These are phyloP conservation scores for Collichthys lucidus DNA, from an alignment of 2,113 vertebrate genomes.

Conservation along the genomic window DNA sequence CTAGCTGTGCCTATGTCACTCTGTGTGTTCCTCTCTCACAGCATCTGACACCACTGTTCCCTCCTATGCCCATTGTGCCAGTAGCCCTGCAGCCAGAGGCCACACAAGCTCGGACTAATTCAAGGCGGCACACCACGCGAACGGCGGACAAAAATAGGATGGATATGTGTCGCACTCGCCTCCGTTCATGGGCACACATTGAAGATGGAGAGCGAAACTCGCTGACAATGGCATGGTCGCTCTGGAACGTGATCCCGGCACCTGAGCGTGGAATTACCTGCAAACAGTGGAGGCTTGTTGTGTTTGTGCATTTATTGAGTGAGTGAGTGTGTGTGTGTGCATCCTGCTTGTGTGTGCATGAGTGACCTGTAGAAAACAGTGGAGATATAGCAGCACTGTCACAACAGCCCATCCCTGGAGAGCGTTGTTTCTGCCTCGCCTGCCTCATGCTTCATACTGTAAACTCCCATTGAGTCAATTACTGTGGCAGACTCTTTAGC, in stretches of 20 bases:
- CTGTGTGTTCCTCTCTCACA: conserved; percentile 63
- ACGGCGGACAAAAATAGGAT: conserved; percentile 73
- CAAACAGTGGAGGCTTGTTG: conserved; percentile 30
- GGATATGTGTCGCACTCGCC: conserved; percentile 35
- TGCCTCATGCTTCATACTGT: conserved; percentile 70
- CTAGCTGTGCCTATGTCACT: conserved; percentile 74
- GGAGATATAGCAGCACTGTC: conserved; percentile 62
- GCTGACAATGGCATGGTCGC: neutral
- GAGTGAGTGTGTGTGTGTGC: conserved; percentile 3
- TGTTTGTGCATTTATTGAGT: conserved; percentile 35
- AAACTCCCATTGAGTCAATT: conserved; percentile 78
- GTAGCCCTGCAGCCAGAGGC: conserved; percentile 71
- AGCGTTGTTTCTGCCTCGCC: conserved; percentile 46
- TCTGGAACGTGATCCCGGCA: conserved; percentile 42
- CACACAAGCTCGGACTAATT: conserved; percentile 73
- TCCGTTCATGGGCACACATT: conserved; percentile 55
- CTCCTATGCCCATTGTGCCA: conserved; percentile 68
- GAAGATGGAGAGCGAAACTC: conserved; percentile 63
- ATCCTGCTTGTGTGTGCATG: conserved; percentile 15
- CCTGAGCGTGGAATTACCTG: conserved; percentile 62
- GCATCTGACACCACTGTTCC: conserved; percentile 67
- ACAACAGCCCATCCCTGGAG: conserved; percentile 69
- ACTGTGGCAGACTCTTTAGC: conserved; percentile 70
- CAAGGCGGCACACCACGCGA: conserved; percentile 73
- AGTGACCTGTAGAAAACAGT: conserved; percentile 31